Conservation (phyloP, 2,113 vertebrate genomes). For the Cervus canadensis region DNA sequence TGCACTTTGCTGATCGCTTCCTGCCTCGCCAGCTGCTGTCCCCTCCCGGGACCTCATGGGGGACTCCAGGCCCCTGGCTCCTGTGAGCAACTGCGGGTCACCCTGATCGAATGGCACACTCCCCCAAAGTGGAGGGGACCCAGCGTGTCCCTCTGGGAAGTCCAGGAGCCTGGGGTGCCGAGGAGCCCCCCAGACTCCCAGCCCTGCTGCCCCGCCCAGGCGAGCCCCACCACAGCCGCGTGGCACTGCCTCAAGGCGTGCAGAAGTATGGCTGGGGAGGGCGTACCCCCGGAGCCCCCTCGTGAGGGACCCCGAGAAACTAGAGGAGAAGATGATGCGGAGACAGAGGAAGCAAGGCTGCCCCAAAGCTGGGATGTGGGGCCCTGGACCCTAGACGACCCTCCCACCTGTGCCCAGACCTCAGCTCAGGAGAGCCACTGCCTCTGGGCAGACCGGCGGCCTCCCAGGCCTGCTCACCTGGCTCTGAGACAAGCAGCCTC, state of each 20-base stretch:
- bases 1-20: neutral
- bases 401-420: neutral
- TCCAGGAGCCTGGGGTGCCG: neutral
- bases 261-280: neutral
- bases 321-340: neutral
- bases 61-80: neutral
- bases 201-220: neutral
- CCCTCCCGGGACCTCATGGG: neutral
- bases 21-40: neutral
- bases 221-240: neutral
- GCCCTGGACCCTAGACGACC: neutral
- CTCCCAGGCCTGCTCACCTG: neutral
- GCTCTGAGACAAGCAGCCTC: neutral
- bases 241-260: neutral
- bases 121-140: neutral
- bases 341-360: neutral
- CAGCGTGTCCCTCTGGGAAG: neutral
- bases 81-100: neutral
- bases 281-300: neutral
- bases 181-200: neutral
- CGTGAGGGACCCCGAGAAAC: neutral
- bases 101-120: neutral
- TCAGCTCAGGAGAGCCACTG: neutral
- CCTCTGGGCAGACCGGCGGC: neutral
- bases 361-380: neutral